Conservation (phyloP, 2,888 invertebrate species). For the Prostheceraeus crozeri region DNA sequence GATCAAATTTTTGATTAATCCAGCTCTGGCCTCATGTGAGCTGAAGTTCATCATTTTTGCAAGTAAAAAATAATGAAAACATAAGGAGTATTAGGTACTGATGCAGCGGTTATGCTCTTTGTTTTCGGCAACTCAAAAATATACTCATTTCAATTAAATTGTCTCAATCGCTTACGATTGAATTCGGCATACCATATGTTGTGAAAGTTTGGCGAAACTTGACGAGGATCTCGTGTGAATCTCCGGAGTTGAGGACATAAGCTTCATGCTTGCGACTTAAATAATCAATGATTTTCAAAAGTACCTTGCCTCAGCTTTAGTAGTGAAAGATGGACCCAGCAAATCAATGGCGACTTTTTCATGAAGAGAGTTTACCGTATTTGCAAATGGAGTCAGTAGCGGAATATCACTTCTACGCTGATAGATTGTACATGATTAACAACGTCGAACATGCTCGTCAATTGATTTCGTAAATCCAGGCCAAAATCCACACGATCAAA, state of each 20-base stretch:
- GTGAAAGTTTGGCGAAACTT: constrained; percentile 9
- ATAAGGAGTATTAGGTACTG: no score
- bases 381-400: constrained; percentile 17
- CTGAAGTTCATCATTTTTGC: no score
- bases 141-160: no score
- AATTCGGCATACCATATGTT: neutral
- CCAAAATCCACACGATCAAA: constrained; percentile 11
- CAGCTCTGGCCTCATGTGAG: no score
- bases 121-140: no score
- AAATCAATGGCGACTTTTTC: constrained; percentile 18
- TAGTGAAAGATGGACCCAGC: constrained; percentile 16
- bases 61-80: no score
- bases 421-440: constrained; percentile 28
- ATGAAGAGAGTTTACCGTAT: neutral
- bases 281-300: constrained; percentile 14
- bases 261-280: constrained; percentile 16
- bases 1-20: no score
- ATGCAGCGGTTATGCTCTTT: no score
- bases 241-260: constrained; percentile 15
- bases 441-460: constrained; percentile 19
- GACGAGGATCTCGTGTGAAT: neutral
- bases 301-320: constrained; percentile 16
- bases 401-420: constrained; percentile 11
- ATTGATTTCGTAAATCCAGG: constrained; percentile 11
- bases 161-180: constrained; percentile 13